Conservation (phyloP, 64 coral and sea anemone genomes). For the Pocillopora damicornis region DNA sequence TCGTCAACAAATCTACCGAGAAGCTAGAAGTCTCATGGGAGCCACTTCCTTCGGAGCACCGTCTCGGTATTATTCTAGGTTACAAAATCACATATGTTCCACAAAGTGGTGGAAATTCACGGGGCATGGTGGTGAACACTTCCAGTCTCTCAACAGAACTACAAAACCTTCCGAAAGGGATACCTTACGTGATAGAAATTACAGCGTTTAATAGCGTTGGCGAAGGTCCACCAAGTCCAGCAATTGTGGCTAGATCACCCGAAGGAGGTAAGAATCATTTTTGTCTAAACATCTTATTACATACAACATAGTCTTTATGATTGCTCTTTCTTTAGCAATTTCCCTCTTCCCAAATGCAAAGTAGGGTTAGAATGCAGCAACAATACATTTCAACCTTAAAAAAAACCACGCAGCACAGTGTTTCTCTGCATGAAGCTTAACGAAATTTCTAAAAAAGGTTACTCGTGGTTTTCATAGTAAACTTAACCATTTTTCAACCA, state of each 20-base stretch:
- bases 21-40: neutral
- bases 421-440: no score
- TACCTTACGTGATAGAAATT: neutral
- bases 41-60: neutral
- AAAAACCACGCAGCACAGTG: no score
- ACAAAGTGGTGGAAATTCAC: neutral
- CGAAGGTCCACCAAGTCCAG: conserved; percentile 6
- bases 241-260: neutral
- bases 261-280: conserved; percentile 3
- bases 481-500: no score
- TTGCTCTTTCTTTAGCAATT: no score
- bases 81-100: neutral
- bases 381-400: no score
- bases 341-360: no score
- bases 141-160: neutral
- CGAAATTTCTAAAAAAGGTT: no score
- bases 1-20: neutral
- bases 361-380: no score
- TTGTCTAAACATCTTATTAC: neutral
- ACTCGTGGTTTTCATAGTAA: no score
- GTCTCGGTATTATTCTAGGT: neutral
- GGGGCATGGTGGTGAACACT: neutral
- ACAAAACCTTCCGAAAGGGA: neutral
- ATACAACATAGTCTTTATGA: no score
- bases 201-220: neutral